Evolutionary conservation across 1,140 invertebrate species (phyloP), one percentile per base, ranked within the genome.

Genomic region (Spodoptera litura): DNA sequence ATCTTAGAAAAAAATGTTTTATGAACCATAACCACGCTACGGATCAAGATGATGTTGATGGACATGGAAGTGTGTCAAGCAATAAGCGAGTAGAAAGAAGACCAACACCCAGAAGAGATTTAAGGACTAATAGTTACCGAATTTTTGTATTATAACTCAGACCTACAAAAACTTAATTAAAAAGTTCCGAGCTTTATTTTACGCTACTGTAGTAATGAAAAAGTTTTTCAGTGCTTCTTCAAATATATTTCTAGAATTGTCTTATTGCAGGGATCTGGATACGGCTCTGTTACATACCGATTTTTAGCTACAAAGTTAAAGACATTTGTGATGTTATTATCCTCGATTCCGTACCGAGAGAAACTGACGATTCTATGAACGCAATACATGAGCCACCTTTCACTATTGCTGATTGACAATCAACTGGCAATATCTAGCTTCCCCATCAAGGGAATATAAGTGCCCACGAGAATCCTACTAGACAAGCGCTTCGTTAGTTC

Each of bases 321-420:
- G 9, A 15, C 11, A 9, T 56, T 20, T 31, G 27, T 3, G 58
- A 35, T 27, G 3, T 13, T 61, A 61, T 64, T 44, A 66, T 66
- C 38, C 3, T 66, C 62, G 12, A 12, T n/a, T 49, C 20, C 62
- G 20, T 15, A 10, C 38, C 9, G 38, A 49, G 38, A 66, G 15
- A 66, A 66, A 49, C 62, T 49, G 44, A 49, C 35, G 49, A 49
- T 12, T 15, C 38, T 66, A 49, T 15, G 62, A 5, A 49, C 15
- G 38, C 62, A 38, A 66, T 66, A 62, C 38, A 35, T 13, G 2
- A 49, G 38, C 62, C 38, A 44, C 38, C 62, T 66, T 66, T 66
- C 62, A 66, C 62, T 51, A 66, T 49, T 66, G 38, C 62, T 66
- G 38, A 49, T 66, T 66, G 62, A 66, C 62, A 66, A 66, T 66